Evolutionary conservation across 2,888 invertebrate genomes (phyloP), one percentile per base, ranked within the genome.

Genomic region (Cartodere bifasciata): DNA sequence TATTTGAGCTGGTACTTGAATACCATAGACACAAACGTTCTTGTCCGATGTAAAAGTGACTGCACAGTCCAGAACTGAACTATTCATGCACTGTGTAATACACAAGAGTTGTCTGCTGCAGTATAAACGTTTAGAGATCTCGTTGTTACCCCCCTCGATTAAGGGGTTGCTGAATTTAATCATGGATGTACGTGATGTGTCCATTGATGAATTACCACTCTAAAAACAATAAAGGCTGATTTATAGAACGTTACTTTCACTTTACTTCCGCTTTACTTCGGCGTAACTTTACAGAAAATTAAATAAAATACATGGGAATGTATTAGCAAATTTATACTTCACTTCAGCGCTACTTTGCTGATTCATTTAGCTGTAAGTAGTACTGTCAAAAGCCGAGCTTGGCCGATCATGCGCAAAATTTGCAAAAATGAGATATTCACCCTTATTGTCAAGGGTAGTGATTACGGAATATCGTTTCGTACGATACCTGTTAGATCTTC

Each of bases 11-110:
- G 82, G 82, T 35, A 83, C 80, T 68, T 77, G 72, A 28, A 79
- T 69, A 16, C 79, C 86, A 42, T 75, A 67, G 26, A 84, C 67
- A 51, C 80, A 80, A 45, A 86, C 78, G 52, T 81, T 81, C 51
- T 75, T 78, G 52, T 84, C 81, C 27, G 82, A 84, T 50, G 75
- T 76, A 55, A 86, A 84, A 2, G 83, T 81, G 15, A 84, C 70
- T 9, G 76, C 75, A 50, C 80, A 80, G 54, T 85, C 84, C 27
- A 84, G 66, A 14, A 75, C 77, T 44, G 76, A 75, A 10, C 73
- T 73, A 55, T 84, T 85, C 47, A 76, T 67, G 46, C 79, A 78
- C 52, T 81, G 78, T 0, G 75, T 76, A 48, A 75, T 72, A 41
- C 73, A 72, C 9, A 74, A 59, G 29, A 79, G 64, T 23, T 72